Percentiles rank a stretch among this genome's conserved stretches.
Evolutionary conservation across 2,113 vertebrate genomes (phyloP).

Genomic region (Halichoerus grypus): DNA sequence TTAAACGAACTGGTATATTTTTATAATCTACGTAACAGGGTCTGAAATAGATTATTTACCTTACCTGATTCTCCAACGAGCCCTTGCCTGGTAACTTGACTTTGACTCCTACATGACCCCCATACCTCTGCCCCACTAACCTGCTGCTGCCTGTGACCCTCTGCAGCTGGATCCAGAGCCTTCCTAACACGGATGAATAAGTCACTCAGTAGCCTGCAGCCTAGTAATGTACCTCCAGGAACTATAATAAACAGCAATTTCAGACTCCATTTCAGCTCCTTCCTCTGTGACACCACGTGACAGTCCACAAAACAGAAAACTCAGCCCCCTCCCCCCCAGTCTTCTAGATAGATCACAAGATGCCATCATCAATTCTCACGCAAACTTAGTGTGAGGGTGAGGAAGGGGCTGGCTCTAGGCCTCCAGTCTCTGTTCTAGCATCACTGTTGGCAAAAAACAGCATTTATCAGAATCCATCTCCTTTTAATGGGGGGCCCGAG

Average conservation of each 20-base stretch:
- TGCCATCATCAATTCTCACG: not conserved
- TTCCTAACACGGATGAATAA: accelerated
- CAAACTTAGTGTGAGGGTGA: accelerated
- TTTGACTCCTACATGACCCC: accelerated
- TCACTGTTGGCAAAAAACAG: accelerated
- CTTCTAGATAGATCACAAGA: not conserved
- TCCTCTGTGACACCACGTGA: not conserved
- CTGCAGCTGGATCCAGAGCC: accelerated
- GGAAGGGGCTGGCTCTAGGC: accelerated
- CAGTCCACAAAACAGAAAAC: accelerated
- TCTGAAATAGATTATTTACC: too few species aligned
- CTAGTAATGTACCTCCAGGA: accelerated
- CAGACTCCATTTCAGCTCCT: not conserved
- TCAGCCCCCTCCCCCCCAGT: not conserved
- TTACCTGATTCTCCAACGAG: not conserved
- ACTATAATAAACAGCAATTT: not conserved
- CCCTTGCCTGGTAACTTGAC: not conserved
- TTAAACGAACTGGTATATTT: not conserved
- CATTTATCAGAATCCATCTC: not conserved
- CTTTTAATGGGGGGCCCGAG: not conserved
- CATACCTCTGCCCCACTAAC: accelerated
- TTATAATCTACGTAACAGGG: too few species aligned
- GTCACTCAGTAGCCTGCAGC: accelerated
- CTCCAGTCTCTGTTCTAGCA: not conserved
- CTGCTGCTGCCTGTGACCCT: accelerated